Evolutionary conservation across 2,113 vertebrate genomes (phyloP).

Genomic region (Casuarius casuarius): DNA sequence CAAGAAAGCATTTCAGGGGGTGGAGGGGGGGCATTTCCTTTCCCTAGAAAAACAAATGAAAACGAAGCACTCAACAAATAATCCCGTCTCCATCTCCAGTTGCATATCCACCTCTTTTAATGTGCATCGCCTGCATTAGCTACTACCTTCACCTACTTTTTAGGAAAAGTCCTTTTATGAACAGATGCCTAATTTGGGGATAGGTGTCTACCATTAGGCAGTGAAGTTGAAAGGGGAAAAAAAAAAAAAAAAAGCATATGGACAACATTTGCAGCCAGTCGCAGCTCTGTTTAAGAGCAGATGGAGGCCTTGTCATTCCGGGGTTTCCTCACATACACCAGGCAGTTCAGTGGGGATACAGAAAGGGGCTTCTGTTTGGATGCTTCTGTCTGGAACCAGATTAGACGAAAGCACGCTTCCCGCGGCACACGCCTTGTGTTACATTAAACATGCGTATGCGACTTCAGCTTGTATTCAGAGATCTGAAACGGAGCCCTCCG

Average conservation of each 20-base stretch:
- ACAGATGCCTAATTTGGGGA: conserved; percentile 35
- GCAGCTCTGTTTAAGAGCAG: conserved; percentile 57
- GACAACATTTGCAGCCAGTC: conserved; percentile 67
- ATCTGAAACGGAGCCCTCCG: conserved; percentile 40
- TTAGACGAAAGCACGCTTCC: conserved; percentile 37
- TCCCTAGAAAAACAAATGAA: neutral
- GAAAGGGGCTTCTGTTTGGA: conserved; percentile 64
- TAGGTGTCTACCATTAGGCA: conserved; percentile 57
- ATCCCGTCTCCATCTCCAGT: neutral
- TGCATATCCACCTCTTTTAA: neutral
- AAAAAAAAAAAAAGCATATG: conserved; percentile 58
- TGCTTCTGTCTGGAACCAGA: conserved; percentile 61
- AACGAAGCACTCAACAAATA: neutral
- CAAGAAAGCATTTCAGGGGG: neutral
- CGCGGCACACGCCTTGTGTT: conserved; percentile 21
- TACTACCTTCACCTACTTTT: neutral
- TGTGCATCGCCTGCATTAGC: accelerated
- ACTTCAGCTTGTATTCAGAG: conserved; percentile 45
- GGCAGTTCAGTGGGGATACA: conserved; percentile 44
- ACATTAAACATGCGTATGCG: conserved; percentile 62
- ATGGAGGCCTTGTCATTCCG: conserved; percentile 65
- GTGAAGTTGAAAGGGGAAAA: conserved; percentile 12
- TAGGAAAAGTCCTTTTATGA: neutral
- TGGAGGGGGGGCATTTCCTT: neutral
- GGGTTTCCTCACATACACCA: conserved; percentile 45